A percentile compares a stretch with the other conserved stretches of the same genome.
Evolutionary conservation across 2,888 invertebrate species (phyloP).

Genomic region (Heliconius charithonia): DNA sequence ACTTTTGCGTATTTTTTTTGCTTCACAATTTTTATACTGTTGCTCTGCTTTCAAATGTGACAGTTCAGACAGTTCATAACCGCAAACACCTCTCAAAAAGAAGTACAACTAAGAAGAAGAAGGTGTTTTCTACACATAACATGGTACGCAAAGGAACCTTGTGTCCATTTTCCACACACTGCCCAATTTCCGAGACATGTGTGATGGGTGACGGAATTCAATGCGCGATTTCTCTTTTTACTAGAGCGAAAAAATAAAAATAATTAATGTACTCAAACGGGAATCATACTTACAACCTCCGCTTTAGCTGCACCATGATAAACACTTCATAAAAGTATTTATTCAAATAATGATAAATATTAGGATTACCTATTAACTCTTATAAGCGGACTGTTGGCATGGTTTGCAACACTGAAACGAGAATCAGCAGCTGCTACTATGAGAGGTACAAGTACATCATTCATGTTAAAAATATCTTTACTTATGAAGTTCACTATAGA

Average conservation of each 20-base stretch:
- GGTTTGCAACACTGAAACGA: constrained; percentile 93
- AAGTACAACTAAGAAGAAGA: too few species aligned
- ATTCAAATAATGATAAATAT: neutral
- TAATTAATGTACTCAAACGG: neutral
- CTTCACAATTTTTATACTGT: too few species aligned
- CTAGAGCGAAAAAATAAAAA: neutral
- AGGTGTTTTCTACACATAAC: too few species aligned
- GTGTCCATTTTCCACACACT: too few species aligned
- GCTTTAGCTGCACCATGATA: neutral
- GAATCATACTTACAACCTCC: neutral
- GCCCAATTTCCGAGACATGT: too few species aligned
- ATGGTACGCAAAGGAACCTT: too few species aligned
- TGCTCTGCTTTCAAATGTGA: too few species aligned
- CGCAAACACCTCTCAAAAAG: neutral
- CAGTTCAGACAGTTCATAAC: neutral
- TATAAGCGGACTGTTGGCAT: constrained; percentile 93
- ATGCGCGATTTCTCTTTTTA: neutral
- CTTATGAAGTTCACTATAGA: constrained; percentile 90
- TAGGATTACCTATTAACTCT: constrained; percentile 86
- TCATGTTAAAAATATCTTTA: constrained; percentile 89
- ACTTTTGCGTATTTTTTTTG: too few species aligned
- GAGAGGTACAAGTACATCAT: constrained; percentile 89
- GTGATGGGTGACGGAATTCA: too few species aligned
- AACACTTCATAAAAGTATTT: neutral
- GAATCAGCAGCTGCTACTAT: constrained; percentile 95